Conservation (phyloP, 2,888 invertebrate species). For the Philereme vetulata region DNA sequence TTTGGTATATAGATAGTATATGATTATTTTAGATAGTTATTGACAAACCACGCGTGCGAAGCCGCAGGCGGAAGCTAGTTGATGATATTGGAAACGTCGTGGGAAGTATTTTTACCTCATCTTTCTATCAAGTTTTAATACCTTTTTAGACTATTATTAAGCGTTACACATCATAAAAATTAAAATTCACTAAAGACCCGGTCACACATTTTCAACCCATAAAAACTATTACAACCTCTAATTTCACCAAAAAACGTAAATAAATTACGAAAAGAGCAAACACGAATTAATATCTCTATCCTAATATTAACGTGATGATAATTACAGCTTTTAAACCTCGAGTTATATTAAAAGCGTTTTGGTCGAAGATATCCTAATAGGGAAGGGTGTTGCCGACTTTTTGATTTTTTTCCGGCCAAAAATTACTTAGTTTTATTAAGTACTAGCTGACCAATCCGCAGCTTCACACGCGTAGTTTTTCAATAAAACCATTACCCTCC, state of each 20-base stretch:
- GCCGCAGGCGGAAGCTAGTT: too few species aligned
- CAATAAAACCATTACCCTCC: too few species aligned
- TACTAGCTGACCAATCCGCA: too few species aligned
- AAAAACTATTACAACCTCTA: constrained; percentile 73
- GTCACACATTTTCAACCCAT: constrained; percentile 72
- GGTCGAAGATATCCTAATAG: constrained; percentile 15
- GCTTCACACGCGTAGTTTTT: too few species aligned
- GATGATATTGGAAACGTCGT: constrained; percentile 1
- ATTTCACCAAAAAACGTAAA: constrained; percentile 74
- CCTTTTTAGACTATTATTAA: constrained; percentile 40
- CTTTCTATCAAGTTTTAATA: constrained; percentile 15
- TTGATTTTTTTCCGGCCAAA: constrained; percentile 3
- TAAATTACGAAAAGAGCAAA: constrained; percentile 80
- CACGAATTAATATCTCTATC: constrained; percentile 81
- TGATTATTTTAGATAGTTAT: too few species aligned
- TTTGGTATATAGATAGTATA: too few species aligned
- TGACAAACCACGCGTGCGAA: too few species aligned
- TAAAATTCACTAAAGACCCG: constrained; percentile 37
- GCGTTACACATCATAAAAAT: constrained; percentile 28
- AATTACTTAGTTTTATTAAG: not conserved
- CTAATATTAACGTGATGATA: constrained; percentile 79
- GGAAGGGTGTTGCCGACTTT: constrained; percentile 12
- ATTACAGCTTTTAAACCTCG: constrained; percentile 70
- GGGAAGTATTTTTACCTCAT: constrained; percentile 6
- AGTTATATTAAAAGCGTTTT: constrained; percentile 61